A percentile compares a stretch with the other conserved stretches of the same genome.
Evolutionary conservation across 2,113 vertebrate genomes (phyloP).

Genomic region (Sinocyclocheilus rhinocerous): DNA sequence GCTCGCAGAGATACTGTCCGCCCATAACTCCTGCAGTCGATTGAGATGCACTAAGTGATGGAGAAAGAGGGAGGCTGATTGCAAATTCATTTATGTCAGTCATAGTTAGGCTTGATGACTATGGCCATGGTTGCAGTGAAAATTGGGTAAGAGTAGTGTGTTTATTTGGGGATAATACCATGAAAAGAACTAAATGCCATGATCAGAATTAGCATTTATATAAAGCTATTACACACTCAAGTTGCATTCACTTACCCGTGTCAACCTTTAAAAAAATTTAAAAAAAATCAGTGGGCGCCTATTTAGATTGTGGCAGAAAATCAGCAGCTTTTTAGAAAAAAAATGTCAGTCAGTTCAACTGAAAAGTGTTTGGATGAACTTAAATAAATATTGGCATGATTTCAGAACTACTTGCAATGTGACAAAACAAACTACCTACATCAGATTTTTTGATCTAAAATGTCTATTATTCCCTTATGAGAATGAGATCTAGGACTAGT

Average conservation of each 20-base stretch:
- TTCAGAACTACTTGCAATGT: background rate
- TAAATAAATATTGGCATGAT: background rate
- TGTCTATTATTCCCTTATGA: background rate
- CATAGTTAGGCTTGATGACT: constrained; percentile 24
- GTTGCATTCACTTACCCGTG: background rate
- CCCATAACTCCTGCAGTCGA: constrained; percentile 38
- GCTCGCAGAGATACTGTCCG: constrained; percentile 45
- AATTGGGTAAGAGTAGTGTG: constrained; percentile 3
- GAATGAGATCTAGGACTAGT: background rate
- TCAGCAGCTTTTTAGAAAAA: background rate
- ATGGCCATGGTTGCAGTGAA: constrained; percentile 17
- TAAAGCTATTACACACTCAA: constrained; percentile 34
- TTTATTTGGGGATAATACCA: constrained; percentile 19
- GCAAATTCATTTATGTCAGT: constrained; percentile 34
- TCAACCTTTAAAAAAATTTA: background rate
- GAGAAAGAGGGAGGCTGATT: constrained; percentile 41
- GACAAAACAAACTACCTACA: background rate
- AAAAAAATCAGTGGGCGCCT: background rate
- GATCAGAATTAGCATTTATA: constrained; percentile 37
- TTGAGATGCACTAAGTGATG: constrained; percentile 18
- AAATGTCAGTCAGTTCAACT: background rate
- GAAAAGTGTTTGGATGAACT: background rate
- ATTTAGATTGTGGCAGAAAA: background rate
- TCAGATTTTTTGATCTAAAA: background rate
- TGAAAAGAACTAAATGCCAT: constrained; percentile 16